These are phyloP conservation scores for Trissoscelio sp. DNA, from an alignment of 2,888 invertebrate genomes.

Conservation along the genomic window DNA sequence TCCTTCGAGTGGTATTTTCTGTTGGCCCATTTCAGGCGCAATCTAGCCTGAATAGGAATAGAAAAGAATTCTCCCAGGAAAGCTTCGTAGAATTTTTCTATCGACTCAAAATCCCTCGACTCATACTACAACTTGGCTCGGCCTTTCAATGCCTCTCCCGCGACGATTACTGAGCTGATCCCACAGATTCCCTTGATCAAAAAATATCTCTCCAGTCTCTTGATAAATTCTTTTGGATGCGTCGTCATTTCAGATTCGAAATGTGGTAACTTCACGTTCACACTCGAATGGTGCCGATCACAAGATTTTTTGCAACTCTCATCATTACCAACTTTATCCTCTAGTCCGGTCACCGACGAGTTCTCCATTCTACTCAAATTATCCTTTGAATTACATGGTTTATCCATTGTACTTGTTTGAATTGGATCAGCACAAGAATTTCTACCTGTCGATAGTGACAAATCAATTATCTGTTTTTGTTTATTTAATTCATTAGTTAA, in stretches of 20 bases:
- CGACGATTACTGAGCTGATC: slow-evolving; percentile 7
- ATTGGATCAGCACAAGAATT: no score
- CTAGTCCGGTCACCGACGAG: neutral
- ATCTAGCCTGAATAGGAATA: slow-evolving; percentile 29
- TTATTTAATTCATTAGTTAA: no score
- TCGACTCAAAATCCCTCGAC: slow-evolving; percentile 1
- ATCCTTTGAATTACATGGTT: no score
- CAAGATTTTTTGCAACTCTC: no score
- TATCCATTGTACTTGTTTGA: no score
- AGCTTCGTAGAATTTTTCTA: slow-evolving; percentile 17
- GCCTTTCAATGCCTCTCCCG: slow-evolving; percentile 6
- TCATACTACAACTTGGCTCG: slow-evolving; percentile 53
- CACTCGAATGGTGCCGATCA: no score
- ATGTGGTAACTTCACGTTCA: no score
- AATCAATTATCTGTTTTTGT: no score
- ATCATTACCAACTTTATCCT: no score
- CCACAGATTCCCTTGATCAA: neutral
- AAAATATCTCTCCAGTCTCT: slow-evolving; percentile 2
- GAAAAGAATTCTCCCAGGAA: slow-evolving; percentile 40
- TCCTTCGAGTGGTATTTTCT: slow-evolving; percentile 35
- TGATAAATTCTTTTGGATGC: slow-evolving; percentile 10
- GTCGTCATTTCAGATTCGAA: no score
- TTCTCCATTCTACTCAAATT: no score
- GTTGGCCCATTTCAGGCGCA: slow-evolving; percentile 27
- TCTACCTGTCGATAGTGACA: no score